phyloP scores from a whole-genome alignment of 2,888 invertebrate species.

The Ceramica pisi region DNA sequence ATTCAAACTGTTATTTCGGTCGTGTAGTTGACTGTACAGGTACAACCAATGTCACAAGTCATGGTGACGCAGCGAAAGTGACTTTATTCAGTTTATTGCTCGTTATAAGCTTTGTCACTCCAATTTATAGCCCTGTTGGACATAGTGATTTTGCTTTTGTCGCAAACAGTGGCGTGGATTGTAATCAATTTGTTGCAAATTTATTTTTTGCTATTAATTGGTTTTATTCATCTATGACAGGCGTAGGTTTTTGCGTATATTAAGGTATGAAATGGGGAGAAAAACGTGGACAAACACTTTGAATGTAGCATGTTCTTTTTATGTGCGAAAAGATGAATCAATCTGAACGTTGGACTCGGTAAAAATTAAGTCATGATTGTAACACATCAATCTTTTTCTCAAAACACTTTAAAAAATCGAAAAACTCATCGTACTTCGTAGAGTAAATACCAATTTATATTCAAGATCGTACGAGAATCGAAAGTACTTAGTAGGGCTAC shows the following conservation, averaged over 20 bases:
- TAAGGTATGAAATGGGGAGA: background rate
- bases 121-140: slow-evolving; percentile 45
- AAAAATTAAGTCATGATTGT: background rate
- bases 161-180: slow-evolving; percentile 32
- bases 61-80: slow-evolving; percentile 70
- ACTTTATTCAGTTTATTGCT: slow-evolving; percentile 32
- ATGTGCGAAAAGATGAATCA: background rate
- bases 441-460: slow-evolving; percentile 46
- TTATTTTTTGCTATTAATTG: slow-evolving; percentile 38
- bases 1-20: background rate
- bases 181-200: slow-evolving; percentile 40
- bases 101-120: slow-evolving; percentile 53
- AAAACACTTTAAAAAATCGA: background rate
- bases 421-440: slow-evolving; percentile 10
- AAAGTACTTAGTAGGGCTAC: slow-evolving; percentile 50
- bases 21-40: slow-evolving; percentile 5
- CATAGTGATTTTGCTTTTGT: slow-evolving; percentile 51
- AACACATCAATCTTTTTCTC: background rate
- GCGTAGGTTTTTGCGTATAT: slow-evolving; percentile 18
- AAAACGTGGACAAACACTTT: background rate
- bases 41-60: slow-evolving; percentile 67
- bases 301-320: background rate
- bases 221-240: slow-evolving; percentile 23
- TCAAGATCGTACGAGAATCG: slow-evolving; percentile 47
- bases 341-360: background rate